Percentiles rank a stretch among this genome's conserved stretches.
Evolutionary conservation across 2,888 invertebrate species (phyloP).

Genomic region (Argyra leucocephala): DNA sequence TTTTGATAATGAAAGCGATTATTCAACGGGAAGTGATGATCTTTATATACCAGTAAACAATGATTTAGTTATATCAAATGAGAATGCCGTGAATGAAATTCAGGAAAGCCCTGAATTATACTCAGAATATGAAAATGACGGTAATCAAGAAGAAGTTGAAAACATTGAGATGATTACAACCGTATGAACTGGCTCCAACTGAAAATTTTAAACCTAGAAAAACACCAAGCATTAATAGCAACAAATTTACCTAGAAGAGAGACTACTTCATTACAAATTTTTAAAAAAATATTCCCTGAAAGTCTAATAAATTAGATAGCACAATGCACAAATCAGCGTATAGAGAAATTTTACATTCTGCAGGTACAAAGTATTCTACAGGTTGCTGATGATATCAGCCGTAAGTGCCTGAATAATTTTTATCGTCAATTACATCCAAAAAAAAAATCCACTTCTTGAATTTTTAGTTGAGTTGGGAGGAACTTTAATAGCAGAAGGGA

Average conservation of each 20-base stretch:
- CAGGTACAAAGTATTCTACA: slow-evolving; percentile 21
- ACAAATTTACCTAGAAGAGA: background rate
- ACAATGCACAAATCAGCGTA: slow-evolving; percentile 17
- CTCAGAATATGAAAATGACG: background rate
- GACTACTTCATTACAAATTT: background rate
- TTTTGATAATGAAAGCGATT: too few species aligned
- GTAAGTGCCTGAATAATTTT: slow-evolving; percentile 20
- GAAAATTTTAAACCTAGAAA: slow-evolving; percentile 9
- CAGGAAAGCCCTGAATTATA: background rate
- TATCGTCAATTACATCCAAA: slow-evolving; percentile 18
- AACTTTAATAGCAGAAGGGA: too few species aligned
- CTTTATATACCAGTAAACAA: slow-evolving; percentile 6
- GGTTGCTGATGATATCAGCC: slow-evolving; percentile 19
- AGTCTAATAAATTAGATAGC: slow-evolving; percentile 15
- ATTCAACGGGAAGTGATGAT: too few species aligned
- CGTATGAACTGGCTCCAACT: slow-evolving; percentile 11
- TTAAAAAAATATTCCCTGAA: slow-evolving; percentile 13
- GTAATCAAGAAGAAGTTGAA: background rate
- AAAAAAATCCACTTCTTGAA: slow-evolving; percentile 7
- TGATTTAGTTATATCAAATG: slow-evolving; percentile 10
- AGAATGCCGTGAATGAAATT: slow-evolving; percentile 7
- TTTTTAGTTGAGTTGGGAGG: too few species aligned
- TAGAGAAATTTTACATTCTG: slow-evolving; percentile 12
- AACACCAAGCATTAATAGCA: slow-evolving; percentile 7
- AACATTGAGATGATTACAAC: background rate